A percentile compares a stretch with the other conserved stretches of the same genome.
Conservation (phyloP, 2,797 vertebrate species). For the Pangasius mekongensis region DNA sequence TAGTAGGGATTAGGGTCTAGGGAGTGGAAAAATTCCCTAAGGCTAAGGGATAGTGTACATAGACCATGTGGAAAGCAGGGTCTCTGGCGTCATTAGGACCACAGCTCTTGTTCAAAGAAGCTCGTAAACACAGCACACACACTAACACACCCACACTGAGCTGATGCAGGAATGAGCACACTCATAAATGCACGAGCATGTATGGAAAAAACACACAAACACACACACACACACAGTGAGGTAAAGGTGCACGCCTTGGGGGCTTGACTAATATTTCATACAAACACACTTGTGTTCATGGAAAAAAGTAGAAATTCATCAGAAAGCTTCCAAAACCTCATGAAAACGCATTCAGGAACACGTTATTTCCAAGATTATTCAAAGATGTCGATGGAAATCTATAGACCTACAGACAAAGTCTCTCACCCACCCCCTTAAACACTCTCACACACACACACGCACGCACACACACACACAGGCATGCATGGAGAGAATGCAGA, state of each 20-base stretch:
- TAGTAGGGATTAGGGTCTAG: not conserved
- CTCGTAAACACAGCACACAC: constrained; percentile 47
- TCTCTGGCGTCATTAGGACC: constrained; percentile 40
- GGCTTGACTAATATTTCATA: constrained; percentile 7
- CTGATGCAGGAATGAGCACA: not conserved
- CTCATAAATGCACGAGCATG: constrained; percentile 28
- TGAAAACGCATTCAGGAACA: not conserved
- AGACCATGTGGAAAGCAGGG: constrained; percentile 38
- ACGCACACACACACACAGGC: constrained; percentile 44
- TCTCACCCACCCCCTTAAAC: constrained; percentile 13
- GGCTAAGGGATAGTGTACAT: not conserved
- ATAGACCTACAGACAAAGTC: constrained; percentile 41
- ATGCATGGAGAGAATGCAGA: constrained; percentile 33
- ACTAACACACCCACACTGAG: not conserved
- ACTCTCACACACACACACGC: constrained; percentile 21
- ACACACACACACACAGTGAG: constrained; percentile 16
- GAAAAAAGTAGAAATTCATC: not conserved
- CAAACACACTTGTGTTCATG: not conserved
- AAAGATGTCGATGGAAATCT: constrained; percentile 9
- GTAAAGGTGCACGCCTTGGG: not conserved
- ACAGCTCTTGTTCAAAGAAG: constrained; percentile 47
- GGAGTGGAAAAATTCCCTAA: constrained; percentile 22
- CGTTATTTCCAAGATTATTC: constrained; percentile 4
- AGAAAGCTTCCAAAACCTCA: not conserved
- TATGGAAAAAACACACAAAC: constrained; percentile 39